Conservation (phyloP, 2,113 vertebrate species). For the Lepus europaeus region DNA sequence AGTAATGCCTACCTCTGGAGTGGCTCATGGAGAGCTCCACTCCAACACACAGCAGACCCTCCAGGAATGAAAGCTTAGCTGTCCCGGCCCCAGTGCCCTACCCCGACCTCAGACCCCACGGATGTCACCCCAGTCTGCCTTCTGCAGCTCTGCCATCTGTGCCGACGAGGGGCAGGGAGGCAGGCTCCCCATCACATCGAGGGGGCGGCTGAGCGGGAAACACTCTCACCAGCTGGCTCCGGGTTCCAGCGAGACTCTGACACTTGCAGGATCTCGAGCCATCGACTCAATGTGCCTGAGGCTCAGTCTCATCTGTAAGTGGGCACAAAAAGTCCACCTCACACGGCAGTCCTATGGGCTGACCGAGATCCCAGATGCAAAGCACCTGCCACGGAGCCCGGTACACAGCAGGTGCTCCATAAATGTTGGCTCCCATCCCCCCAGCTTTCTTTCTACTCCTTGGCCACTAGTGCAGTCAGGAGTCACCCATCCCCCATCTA, state of each 20-base stretch:
- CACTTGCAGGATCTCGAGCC: neutral
- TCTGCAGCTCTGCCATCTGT: neutral
- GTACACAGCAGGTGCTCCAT: neutral
- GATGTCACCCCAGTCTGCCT: neutral
- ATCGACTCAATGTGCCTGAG: neutral
- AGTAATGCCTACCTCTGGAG: neutral
- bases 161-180: neutral
- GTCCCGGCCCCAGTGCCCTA: neutral
- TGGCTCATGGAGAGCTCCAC: neutral
- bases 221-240: neutral
- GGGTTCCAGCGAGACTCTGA: neutral
- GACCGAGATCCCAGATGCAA: neutral
- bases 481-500: neutral
- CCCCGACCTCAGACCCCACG: neutral
- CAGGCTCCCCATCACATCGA: neutral
- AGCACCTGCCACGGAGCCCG: neutral
- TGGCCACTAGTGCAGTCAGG: neutral
- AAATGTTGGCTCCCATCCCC: neutral
- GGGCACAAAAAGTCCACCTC: neutral
- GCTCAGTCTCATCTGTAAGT: neutral
- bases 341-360: neutral
- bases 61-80: neutral
- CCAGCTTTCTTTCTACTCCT: constrained; percentile 3
- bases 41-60: neutral
- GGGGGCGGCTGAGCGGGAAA: neutral